Evolutionary conservation across 1,140 invertebrate genomes (phyloP), one percentile per base, ranked within the genome.

Genomic region (Aricia agestis): DNA sequence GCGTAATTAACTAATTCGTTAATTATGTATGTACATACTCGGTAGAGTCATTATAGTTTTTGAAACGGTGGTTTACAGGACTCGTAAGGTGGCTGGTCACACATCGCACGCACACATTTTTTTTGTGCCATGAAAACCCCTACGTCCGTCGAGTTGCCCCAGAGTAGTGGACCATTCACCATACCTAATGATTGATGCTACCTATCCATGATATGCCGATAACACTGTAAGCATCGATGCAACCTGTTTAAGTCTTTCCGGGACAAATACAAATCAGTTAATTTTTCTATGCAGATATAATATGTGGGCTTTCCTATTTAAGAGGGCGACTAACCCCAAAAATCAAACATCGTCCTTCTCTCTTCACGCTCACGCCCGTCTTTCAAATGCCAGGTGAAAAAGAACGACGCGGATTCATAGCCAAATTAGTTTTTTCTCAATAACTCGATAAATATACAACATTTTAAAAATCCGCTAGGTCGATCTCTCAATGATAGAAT

Each of bases 91-190:
- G 57, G 45, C 25, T 13, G 18, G 11, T 19, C 52, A 69, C 45
- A 59, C 13, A 69, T 25, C 6, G 67, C 67, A 32, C 68, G 7
- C n/a, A 70, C 18, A 63, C 68, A 70, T 17, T 63, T 70, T n/a
- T 70, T 70, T 70, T 19, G 57, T 45, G 32, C 15, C 2, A 32
- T 32, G 19, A 25, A 72, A 10, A 15, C 71, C 61, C 31, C 45
- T 0, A 52, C 58, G n/a, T 72, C 57, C 19, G n/a, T 6, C 9
- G 67, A 72, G 59, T 68, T 68, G 25, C 71, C 71, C 67, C 71
- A 72, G n/a, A 72, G 32, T 45, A 72, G n/a, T 10, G 68, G 58
- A n/a, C n/a, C n/a, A n/a, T n/a, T n/a, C n/a, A 41, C 71, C 71
- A 65, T 68, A 72, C 68, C 71, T 65, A 25, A 72, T 17, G 13